Conservation (phyloP, 2,113 vertebrate species). For the Rhinopomastus cyanomelas region DNA sequence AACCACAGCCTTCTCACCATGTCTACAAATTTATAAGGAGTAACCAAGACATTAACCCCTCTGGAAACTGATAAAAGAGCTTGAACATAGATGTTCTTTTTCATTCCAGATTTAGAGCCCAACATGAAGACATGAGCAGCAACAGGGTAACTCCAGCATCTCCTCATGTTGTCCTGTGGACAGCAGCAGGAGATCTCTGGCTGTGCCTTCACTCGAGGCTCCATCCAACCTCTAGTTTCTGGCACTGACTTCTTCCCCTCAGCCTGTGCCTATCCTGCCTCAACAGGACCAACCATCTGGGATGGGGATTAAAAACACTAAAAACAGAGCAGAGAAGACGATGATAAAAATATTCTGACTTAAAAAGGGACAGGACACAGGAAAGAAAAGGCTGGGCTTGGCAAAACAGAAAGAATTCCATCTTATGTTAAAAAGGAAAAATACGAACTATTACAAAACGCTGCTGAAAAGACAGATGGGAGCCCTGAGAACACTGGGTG, state of each 20-base stretch:
- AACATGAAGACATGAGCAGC: background rate
- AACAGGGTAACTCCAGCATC: background rate
- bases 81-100: background rate
- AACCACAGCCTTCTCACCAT: background rate
- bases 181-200: background rate
- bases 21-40: background rate
- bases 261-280: background rate
- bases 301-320: background rate
- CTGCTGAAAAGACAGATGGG: background rate
- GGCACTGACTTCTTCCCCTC: background rate
- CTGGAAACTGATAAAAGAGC: background rate
- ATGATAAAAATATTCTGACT: background rate
- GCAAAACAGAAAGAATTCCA: background rate
- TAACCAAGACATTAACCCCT: background rate
- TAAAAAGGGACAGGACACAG: background rate
- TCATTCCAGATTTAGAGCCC: background rate
- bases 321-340: background rate
- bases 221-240: background rate
- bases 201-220: background rate
- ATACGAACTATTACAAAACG: background rate
- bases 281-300: background rate
- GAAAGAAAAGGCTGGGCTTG: background rate
- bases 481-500: background rate
- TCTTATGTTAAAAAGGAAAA: background rate
- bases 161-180: background rate